Percentiles rank a stretch among this genome's conserved stretches.
Evolutionary conservation across 2,888 invertebrate species (phyloP).

Genomic region (Malacosoma neustria): DNA sequence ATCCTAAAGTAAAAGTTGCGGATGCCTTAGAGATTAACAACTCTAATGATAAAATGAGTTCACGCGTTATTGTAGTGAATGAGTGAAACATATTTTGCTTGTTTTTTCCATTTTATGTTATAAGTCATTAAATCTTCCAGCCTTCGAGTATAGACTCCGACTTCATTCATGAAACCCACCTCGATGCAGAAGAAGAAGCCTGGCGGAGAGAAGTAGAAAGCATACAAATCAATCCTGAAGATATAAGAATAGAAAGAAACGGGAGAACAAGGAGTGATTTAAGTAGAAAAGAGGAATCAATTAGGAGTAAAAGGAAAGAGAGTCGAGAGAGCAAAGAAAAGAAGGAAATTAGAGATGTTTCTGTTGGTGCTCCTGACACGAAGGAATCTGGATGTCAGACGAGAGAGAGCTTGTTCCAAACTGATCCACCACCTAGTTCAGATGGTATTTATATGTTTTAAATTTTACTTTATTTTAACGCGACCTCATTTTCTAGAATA

Average conservation of each 20-base stretch:
- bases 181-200: constrained; percentile 50
- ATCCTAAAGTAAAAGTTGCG: too few relatives aligned
- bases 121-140: constrained; percentile 21
- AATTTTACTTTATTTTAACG: too few relatives aligned
- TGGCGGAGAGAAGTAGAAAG: constrained; percentile 48
- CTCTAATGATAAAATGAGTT: too few relatives aligned
- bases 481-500: too few relatives aligned
- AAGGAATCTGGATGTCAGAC: constrained; percentile 82
- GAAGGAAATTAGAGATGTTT: constrained; percentile 55
- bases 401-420: constrained; percentile 82
- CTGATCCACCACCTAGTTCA: constrained; percentile 53
- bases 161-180: constrained; percentile 49
- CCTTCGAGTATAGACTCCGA: constrained; percentile 62
- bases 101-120: constrained; percentile 3
- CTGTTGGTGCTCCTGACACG: constrained; percentile 61
- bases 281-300: constrained; percentile 51
- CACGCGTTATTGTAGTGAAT: too few relatives aligned
- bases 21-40: too few relatives aligned
- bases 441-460: too few relatives aligned
- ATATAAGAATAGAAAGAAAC: constrained; percentile 48
- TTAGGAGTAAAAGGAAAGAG: constrained; percentile 40
- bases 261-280: constrained; percentile 45
- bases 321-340: constrained; percentile 30
- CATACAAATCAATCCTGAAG: constrained; percentile 34
- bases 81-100: too few relatives aligned